Evolutionary conservation across 2,113 vertebrate genomes (phyloP), one percentile per base, ranked within the genome.

Genomic region (Callaeas wilsoni): DNA sequence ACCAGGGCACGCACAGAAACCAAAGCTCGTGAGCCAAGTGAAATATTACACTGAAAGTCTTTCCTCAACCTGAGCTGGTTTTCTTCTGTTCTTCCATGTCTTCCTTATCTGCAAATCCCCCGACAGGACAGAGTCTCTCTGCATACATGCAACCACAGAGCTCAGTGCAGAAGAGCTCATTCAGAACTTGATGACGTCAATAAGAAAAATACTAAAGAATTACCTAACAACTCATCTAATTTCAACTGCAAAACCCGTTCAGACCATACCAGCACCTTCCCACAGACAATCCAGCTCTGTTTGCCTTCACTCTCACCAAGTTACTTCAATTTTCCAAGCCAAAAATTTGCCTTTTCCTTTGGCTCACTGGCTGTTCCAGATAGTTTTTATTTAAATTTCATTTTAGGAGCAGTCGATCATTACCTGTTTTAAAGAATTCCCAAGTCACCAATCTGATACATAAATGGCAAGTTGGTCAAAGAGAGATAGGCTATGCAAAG

Each of bases 371-470:
- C 65, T 69, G 44, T 13, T 89, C 41, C 77, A 95, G 69, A 84
- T 20, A 95, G 65, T n/a, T 94, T 86, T 68, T 82, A 89, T 91
- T 94, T 92, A 84, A 89, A 79, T 84, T 91, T 89, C 41, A 79
- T 89, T 95, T 94, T 68, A 89, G 89, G 70, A 89, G 69, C 57
- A 78, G 57, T 94, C 3, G 0, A 91, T 95, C 81, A 82, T 93
- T 89, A 85, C 91, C 41, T 89, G 56, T 62, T 94, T 91, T 76
- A 96, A 65, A 95, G 75, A 95, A 94, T 46, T 89, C 91, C 41
- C 49, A 81, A 84, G 69, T 73, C 70, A 95, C 91, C 91, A 87
- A 82, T 93, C 56, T 10, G 5, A 71, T 53, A 89, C 65, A 57
- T 39, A 89, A 91, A 91, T 68, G 84, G 70, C 84, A 89, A 87